Base-by-base conservation (phyloP, 1,140 invertebrate genomes). In the Homalodisca vitripennis region DNA sequence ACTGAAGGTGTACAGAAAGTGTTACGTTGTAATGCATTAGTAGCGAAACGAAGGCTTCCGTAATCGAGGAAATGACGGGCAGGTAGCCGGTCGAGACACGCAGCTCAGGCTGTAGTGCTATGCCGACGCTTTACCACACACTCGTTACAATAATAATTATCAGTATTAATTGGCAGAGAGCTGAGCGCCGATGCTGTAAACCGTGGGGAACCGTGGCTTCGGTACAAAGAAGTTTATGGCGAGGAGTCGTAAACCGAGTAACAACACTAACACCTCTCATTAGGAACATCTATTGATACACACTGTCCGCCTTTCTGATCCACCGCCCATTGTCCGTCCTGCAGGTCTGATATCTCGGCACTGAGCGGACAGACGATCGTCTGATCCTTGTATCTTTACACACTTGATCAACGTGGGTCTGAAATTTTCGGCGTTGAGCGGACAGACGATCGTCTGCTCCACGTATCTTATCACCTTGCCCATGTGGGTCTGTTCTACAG, bases 101-200 rank as follows among this genome's bases (percentile, higher is more conserved):
- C 6, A 10, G 34, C 34, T 41, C 34, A 41, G 17, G 34, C n/a
- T n/a, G n/a, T 41, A 41, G 17, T 10, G 17, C 34, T 17, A 41
- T 41, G 34, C 34, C 34, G 34, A 41, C 34, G 17, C 55, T 29
- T 60, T 27, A 27, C n/a, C 55, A 60, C 55, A 13, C 29, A 60
- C 55, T 60, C 55, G 55, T 27, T 60, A 60, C 55, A 27, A 60
- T 60, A 24, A 60, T 60, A 26, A 60, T 60, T 60, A 60, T 60
- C 55, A 29, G 55, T 27, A 60, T 60, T 60, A 60, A 60, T 60
- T 60, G 55, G 24, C 55, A 24, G 55, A 14, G 22, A 60, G 26
- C 10, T 2, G 22, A n/a, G 55, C 10, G 55, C 3, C 3, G 55
- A 60, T 60, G 26, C 26, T 26, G 26, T 60, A 60, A 60, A 60